Percentiles rank a stretch among this genome's conserved stretches.
These are phyloP conservation scores for Tetheella fluctuosa DNA, from an alignment of 2,888 invertebrate genomes.

Conservation along the genomic window DNA sequence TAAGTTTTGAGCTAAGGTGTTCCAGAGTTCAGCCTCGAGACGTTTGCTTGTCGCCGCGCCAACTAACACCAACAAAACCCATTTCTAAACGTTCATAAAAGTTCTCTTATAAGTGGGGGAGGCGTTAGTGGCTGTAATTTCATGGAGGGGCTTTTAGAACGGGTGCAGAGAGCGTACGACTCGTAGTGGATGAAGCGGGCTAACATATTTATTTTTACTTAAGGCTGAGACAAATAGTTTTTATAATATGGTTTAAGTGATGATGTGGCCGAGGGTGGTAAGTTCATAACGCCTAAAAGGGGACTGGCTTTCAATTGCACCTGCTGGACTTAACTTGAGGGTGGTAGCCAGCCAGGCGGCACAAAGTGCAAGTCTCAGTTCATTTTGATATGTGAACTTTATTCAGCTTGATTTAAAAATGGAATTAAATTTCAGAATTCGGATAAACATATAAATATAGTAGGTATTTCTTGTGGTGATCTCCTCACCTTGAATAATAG, in stretches of 20 bases:
- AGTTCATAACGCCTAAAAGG: too few relatives aligned
- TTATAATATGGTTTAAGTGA: too few relatives aligned
- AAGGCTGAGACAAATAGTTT: too few relatives aligned
- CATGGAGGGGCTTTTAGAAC: conserved; percentile 41
- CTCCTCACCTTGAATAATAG: background rate
- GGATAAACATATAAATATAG: background rate
- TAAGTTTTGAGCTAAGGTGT: conserved; percentile 37
- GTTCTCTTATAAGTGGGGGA: conserved; percentile 52
- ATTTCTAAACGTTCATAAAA: conserved; percentile 56
- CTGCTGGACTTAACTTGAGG: too few relatives aligned
- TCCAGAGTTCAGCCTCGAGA: conserved; percentile 28
- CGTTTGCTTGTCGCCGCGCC: conserved; percentile 19
- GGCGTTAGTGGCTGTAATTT: conserved; percentile 47
- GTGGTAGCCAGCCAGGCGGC: too few relatives aligned
- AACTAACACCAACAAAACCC: conserved; percentile 41
- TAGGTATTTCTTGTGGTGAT: background rate
- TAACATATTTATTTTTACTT: background rate
- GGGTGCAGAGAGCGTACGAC: conserved; percentile 17
- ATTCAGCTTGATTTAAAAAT: too few relatives aligned
- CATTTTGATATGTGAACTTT: too few relatives aligned
- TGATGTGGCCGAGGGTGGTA: too few relatives aligned
- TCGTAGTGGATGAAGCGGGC: background rate
- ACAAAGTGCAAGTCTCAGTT: too few relatives aligned
- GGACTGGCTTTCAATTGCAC: too few relatives aligned
- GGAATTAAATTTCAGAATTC: background rate